phyloP scores from a whole-genome alignment of 2,113 vertebrate genomes.

The Pterocles orientalis region DNA sequence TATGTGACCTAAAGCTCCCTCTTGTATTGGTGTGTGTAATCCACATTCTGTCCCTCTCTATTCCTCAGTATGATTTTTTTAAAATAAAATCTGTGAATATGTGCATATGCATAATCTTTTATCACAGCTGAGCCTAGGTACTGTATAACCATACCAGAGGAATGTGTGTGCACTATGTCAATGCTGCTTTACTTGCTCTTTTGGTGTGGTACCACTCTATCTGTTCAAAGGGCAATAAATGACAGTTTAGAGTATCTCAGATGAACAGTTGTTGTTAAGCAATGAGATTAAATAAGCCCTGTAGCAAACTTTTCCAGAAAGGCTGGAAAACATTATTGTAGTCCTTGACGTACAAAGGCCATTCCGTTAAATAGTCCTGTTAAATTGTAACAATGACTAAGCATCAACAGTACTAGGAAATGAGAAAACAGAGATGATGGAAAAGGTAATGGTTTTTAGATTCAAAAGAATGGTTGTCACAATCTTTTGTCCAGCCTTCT shows the following conservation, averaged over 20 bases:
- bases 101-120: neutral
- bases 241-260: neutral
- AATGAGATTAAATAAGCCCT: neutral
- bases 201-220: neutral
- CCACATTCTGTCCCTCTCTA: neutral
- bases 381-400: neutral
- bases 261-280: neutral
- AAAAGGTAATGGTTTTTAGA: neutral
- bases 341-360: neutral
- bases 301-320: neutral
- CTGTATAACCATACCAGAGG: neutral
- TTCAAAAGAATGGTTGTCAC: neutral
- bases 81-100: neutral
- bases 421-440: neutral
- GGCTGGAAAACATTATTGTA: neutral
- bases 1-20: neutral
- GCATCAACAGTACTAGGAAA: neutral
- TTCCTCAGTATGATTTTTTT: neutral
- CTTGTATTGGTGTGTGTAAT: neutral
- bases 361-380: neutral
- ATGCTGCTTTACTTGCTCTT: neutral
- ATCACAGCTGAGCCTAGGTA: neutral
- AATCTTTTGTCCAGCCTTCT: neutral
- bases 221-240: neutral
- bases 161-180: neutral